Conservation (phyloP, 2,113 vertebrate species). For the Pseudorectes ferrugineus region DNA sequence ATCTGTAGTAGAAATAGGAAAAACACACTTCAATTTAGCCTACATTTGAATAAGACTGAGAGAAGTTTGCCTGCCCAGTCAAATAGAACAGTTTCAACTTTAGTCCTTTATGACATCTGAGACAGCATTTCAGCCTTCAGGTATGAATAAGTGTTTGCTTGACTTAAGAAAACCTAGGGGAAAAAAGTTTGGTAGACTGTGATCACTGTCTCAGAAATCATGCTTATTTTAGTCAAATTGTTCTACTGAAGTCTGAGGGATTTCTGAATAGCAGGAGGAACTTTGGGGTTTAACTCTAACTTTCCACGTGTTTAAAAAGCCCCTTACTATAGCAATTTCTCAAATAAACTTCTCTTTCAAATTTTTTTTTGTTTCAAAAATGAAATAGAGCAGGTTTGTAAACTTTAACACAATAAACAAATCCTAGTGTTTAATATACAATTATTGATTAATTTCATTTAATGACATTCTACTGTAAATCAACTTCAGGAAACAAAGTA, state of each 20-base stretch:
- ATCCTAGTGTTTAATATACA: constrained; percentile 25
- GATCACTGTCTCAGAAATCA: background rate
- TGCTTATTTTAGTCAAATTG: background rate
- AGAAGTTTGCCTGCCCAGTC: background rate
- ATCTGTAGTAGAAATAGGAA: background rate
- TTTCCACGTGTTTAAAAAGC: background rate
- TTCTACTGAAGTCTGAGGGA: background rate
- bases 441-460: constrained; percentile 37
- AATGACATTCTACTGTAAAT: constrained; percentile 25
- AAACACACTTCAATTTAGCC: background rate
- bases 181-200: background rate
- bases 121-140: background rate
- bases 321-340: background rate
- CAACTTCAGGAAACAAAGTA: constrained; percentile 21
- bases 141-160: background rate
- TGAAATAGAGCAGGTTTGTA: background rate
- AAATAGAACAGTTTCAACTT: background rate
- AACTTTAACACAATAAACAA: constrained; percentile 3
- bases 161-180: background rate
- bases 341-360: background rate
- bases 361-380: background rate
- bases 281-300: background rate
- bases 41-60: background rate
- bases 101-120: background rate
- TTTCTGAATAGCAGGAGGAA: background rate